phyloP scores from a whole-genome alignment of 2,797 vertebrate genomes.

The Carduelis carduelis region DNA sequence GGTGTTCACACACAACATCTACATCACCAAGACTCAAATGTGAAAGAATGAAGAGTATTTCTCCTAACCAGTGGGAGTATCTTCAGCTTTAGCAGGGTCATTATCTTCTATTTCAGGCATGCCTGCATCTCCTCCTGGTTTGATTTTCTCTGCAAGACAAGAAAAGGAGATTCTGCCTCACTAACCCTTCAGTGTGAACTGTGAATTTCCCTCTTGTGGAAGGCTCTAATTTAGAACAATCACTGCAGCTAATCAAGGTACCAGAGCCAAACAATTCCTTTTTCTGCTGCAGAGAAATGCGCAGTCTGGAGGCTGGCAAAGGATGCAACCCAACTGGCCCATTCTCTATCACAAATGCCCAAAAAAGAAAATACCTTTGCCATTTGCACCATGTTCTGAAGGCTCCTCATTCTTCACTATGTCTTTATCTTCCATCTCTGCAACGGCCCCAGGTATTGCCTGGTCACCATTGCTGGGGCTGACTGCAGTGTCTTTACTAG shows the following conservation, averaged over 20 bases:
- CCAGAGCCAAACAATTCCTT: background rate
- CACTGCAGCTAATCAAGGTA: background rate
- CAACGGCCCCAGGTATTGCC: slow-evolving; percentile 13
- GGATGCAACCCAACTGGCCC: background rate
- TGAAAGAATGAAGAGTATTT: background rate
- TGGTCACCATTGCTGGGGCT: slow-evolving; percentile 10
- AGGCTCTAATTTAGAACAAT: background rate
- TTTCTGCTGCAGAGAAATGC: background rate
- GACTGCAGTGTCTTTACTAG: slow-evolving; percentile 55
- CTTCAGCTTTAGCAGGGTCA: slow-evolving; percentile 88
- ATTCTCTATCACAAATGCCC: background rate
- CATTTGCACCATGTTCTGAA: slow-evolving; percentile 61
- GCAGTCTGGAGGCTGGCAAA: background rate
- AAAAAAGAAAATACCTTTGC: slow-evolving; percentile 70
- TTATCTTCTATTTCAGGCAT: slow-evolving; percentile 99
- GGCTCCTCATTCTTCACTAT: slow-evolving; percentile 66
- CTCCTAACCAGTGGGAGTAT: slow-evolving; percentile 79
- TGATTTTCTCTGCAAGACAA: slow-evolving; percentile 82
- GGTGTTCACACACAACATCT: background rate
- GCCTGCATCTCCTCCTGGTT: slow-evolving; percentile 91
- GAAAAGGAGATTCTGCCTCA: slow-evolving; percentile 1
- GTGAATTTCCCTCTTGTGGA: background rate
- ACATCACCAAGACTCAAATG: background rate
- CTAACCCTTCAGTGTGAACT: background rate
- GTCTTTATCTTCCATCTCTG: slow-evolving; percentile 39